phyloP scores from a whole-genome alignment of 1,140 invertebrate genomes.

The Ooceraea biroi region DNA sequence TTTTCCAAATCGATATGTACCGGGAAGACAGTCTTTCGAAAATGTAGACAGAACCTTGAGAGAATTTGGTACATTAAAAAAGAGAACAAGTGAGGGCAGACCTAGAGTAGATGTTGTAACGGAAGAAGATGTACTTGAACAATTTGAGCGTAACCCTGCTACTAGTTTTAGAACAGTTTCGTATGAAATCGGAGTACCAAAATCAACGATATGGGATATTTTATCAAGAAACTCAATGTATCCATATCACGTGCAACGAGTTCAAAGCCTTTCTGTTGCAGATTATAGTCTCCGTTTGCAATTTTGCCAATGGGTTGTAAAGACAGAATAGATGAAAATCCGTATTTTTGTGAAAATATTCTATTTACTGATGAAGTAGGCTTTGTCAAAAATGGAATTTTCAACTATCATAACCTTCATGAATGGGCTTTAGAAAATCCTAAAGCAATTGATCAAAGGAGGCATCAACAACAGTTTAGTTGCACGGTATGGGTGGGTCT shows the following conservation, averaged over 20 bases:
- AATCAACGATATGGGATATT: too few relatives aligned
- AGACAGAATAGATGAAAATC: slow-evolving; percentile 32
- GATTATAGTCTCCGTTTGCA: slow-evolving; percentile 33
- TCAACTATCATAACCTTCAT: slow-evolving; percentile 25
- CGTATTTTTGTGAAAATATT: slow-evolving; percentile 26
- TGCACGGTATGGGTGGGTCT: slow-evolving; percentile 17
- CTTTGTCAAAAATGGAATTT: slow-evolving; percentile 27
- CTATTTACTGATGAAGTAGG: slow-evolving; percentile 34
- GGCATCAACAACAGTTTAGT: slow-evolving; percentile 25
- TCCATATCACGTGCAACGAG: slow-evolving; percentile 24
- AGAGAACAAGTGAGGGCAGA: too few relatives aligned
- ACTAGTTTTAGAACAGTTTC: too few relatives aligned
- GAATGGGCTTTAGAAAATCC: slow-evolving; percentile 31
- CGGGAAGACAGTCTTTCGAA: too few relatives aligned
- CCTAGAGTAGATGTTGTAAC: too few relatives aligned
- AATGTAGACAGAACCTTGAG: too few relatives aligned
- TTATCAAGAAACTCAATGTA: slow-evolving; percentile 24
- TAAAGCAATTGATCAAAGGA: slow-evolving; percentile 11
- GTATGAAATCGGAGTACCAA: too few relatives aligned
- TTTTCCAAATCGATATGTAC: too few relatives aligned
- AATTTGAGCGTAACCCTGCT: too few relatives aligned
- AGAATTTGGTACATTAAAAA: too few relatives aligned
- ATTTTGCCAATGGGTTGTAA: slow-evolving; percentile 26
- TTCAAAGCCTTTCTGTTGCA: slow-evolving; percentile 26
- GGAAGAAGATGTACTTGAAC: too few relatives aligned